Percentiles rank a stretch among this genome's conserved stretches.
phyloP scores from a whole-genome alignment of 2,113 vertebrate genomes.

The Coreoperca whiteheadi region DNA sequence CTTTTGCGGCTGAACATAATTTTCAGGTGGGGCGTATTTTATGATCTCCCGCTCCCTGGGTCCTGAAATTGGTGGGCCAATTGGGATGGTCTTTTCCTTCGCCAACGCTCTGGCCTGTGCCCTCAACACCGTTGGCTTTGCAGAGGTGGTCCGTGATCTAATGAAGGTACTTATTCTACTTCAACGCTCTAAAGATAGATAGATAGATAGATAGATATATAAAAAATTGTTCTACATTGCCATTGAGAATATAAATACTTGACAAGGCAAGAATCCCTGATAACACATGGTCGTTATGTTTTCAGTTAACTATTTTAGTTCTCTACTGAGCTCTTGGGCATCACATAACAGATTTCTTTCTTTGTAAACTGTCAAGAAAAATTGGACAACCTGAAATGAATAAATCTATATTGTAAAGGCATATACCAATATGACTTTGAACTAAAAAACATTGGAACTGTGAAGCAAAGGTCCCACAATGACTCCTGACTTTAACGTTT shows the following conservation, averaged over 20 bases:
- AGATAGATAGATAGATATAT: too few relatives aligned
- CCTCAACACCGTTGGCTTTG: conserved; percentile 81
- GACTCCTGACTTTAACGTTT: background rate
- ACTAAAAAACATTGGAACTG: background rate
- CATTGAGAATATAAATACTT: background rate
- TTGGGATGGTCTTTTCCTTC: conserved; percentile 82
- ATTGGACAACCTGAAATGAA: background rate
- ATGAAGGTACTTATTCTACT: conserved; percentile 64
- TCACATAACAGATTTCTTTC: too few relatives aligned
- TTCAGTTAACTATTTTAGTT: background rate
- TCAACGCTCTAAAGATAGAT: background rate
- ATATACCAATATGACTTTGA: background rate
- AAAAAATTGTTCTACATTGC: background rate
- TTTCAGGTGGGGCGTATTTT: conserved; percentile 81
- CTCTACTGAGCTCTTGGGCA: background rate
- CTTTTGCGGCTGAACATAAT: background rate
- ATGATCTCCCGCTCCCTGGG: conserved; percentile 82
- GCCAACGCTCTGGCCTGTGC: conserved; percentile 82
- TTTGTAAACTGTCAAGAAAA: too few relatives aligned
- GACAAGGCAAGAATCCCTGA: background rate
- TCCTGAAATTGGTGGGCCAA: conserved; percentile 80
- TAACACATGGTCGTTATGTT: background rate
- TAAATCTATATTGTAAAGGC: background rate
- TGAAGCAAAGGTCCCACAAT: background rate
- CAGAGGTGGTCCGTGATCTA: conserved; percentile 80